Evolutionary conservation across 2,888 invertebrate genomes (phyloP), one percentile per base, ranked within the genome.

Genomic region (Standfussiana lucernea): DNA sequence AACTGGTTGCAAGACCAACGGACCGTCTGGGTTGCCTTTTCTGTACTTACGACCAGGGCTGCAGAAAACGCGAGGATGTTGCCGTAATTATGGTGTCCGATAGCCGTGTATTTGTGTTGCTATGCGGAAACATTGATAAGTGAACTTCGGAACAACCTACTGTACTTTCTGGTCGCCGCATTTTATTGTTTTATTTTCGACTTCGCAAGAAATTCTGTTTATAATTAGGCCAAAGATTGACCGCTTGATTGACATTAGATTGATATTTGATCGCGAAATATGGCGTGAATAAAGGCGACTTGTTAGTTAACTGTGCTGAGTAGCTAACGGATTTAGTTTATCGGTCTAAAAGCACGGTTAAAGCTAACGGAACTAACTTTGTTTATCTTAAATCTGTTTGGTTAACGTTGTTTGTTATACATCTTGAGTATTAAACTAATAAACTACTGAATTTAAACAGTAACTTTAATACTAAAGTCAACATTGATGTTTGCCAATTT

Each of bases 1-100:
- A 94, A 94, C 94, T 92, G 93, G 94, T 94, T 93, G 89, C 90
- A 86, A 85, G 88, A 89, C 90, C 83, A 86, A 88, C 90, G 89
- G 85, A 85, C 85, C 91, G 74, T 71, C 79, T 92, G 92, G 91
- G 92, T 85, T 91, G 87, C 84, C 89, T 85, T 84, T 89, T 86
- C 88, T 85, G 85, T 83, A 82, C 64, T 71, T 61, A 72, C 64
- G 13, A 80, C 78, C 65, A 85, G 89, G 80, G 80, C 85, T 85
- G 75, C 67, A 78, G 65, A 47, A 78, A 80, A 71, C 42, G 73
- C 77, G 71, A 66, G 77, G 82, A 80, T 74, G 65, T 65, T 68
- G 66, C 78, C 67, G 75, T 82, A 88, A 86, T 86, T 84, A 77
- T 35, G 53, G 75, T 71, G 37, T n/a, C 62, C 59, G 77, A 83